Evolutionary conservation across 2,113 vertebrate species (phyloP), one percentile per base, ranked within the genome.

Genomic region (Hypanus sabinus): DNA sequence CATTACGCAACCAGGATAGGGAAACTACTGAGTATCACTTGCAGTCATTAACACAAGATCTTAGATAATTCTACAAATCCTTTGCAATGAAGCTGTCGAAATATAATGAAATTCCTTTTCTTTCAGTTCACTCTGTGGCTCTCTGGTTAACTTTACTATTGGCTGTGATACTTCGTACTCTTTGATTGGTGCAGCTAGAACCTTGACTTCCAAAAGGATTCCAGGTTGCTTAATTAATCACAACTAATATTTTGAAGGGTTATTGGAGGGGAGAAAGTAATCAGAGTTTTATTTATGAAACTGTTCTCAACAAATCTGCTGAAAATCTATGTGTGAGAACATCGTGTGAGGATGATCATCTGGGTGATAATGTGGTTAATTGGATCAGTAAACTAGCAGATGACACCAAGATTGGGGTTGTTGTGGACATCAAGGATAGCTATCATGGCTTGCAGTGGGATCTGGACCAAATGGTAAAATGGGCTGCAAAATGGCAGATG

Each of bases 1-100:
- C 91, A 93, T 93, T 93, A 27, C 57, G 68, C 33, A 9, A 73
- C 68, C 91, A 93, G 91, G 36, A 12, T 73, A 24, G 91, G 55
- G 68, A 4, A 93, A 93, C 68, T 12, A 3, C 33, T 93, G 36
- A 12, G 33, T 46, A 10, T 20, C 24, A 11, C 55, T 71, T 20
- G 24, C 70, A 3, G 22, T 55, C 68, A 93, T 6, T 68, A 55
- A 73, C 22, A 71, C 11, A 71, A 36, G 65, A 71, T 73, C 65
- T 93, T 73, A 0, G 22, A 73, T 36, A 93, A 73, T 30, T 73
- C 38, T 93, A 12, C 85, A 88, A 65, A 88, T 88, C 14, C 16
- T 71, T 93, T 92, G 36, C 27, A 68, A 46, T 93, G 36, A 55
- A 93, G 20, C 33, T 4, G 5, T 73, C 30, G 22, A 46, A n/a